Evolutionary conservation across 30 jellyfish, hydroid and myxozoan genomes (phyloP).

Genomic region (Hydra vulgaris): DNA sequence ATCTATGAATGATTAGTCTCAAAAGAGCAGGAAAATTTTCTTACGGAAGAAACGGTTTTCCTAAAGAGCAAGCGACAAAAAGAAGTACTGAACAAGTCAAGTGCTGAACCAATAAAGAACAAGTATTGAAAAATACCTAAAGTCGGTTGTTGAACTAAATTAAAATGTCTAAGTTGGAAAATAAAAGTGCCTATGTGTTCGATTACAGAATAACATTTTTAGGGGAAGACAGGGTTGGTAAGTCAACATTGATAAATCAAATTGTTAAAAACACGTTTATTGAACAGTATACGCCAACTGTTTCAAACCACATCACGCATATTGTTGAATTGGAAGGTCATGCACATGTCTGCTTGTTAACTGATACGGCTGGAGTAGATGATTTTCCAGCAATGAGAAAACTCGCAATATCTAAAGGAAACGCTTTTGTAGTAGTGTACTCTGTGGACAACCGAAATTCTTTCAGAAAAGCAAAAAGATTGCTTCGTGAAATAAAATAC

Average conservation of each 20-base stretch:
- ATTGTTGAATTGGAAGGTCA: conserved; percentile 62
- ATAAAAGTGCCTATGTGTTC: conserved; percentile 74
- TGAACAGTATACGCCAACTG: conserved; percentile 63
- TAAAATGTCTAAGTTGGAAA: conserved; percentile 28
- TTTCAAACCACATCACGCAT: conserved; percentile 77
- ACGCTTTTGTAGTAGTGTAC: conserved; percentile 79
- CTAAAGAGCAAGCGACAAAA: too few species aligned
- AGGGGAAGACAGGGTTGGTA: conserved; percentile 80
- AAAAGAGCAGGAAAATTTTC: too few species aligned
- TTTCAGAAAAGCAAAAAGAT: conserved; percentile 48
- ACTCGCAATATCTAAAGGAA: conserved; percentile 83
- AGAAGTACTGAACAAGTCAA: too few species aligned
- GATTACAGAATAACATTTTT: conserved; percentile 88
- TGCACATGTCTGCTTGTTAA: conserved; percentile 71
- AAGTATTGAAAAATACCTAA: too few species aligned
- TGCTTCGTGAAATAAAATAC: conserved; percentile 54
- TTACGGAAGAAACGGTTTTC: too few species aligned
- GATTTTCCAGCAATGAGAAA: conserved; percentile 98
- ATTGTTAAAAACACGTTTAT: conserved; percentile 48
- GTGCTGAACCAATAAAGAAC: too few species aligned
- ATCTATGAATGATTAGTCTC: too few species aligned
- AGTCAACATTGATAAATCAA: conserved; percentile 56
- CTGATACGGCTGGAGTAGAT: conserved; percentile 86
- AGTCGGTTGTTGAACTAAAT: too few species aligned
- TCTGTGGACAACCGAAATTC: conserved; percentile 70